Base-by-base conservation (phyloP, 2,888 invertebrate genomes). In the Archips crataeganus region DNA sequence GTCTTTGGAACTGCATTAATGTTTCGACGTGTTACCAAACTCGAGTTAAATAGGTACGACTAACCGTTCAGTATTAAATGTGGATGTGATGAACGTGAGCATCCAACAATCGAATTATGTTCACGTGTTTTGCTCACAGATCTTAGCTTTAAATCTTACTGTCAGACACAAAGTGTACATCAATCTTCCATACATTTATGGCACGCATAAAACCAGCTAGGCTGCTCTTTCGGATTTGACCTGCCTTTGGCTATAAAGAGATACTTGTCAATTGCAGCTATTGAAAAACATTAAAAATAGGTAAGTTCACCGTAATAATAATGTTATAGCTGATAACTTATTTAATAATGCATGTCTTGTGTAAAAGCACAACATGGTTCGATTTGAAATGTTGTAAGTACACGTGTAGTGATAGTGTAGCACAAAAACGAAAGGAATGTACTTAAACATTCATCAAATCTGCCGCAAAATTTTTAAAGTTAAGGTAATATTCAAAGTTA, bases 401-500 rank as follows among this genome's bases (percentile, higher is more conserved):
- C 15, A 23, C 36, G 39, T 32, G 57, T 57, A 67, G 57, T 15
- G 42, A 67, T 67, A 66, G 54, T 54, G 36, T 49, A 64, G 49
- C 23, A 39, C 54, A 42, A 11, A 65, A 49, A 51, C 13, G 49
- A 65, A 57, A 42, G 51, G 39, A 54, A 54, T 54, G 42, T 51
- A 61, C 34, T 34, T 47, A 13, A 68, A 42, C 64, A 51, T 34
- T 32, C 62, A 11, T 23, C 36, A 64, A 73, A 59, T 63, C 67
- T 32, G 15, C 63, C 51, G 62, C n/a, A 49, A 39, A 36, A 59
- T 39, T 57, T 34, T 57, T 59, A 64, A 68, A 39, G 3, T 23
- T 68, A 68, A 64, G 51, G 63, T 72, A 76, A 77, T 79, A 81
- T 68, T 78, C 74, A 78, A 78, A 78, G 79, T 79, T 81, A 84